Conservation (phyloP, 2,797 vertebrate genomes). For the Pangasius krempfi region DNA sequence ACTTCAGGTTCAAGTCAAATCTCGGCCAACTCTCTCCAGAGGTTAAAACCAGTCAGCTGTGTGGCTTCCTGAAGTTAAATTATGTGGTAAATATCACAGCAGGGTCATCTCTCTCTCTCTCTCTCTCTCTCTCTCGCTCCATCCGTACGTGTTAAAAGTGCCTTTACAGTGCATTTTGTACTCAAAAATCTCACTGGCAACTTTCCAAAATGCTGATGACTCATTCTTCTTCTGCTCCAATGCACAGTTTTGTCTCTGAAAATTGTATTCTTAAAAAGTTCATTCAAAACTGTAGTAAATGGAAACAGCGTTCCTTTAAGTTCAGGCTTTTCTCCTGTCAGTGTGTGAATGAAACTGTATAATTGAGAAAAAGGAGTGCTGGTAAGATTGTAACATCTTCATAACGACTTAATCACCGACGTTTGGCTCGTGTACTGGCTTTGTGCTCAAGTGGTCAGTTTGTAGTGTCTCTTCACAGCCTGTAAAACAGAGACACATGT, state of each 20-base stretch:
- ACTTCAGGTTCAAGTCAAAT: neutral
- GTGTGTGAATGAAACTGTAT: neutral
- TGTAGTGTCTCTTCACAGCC: slow-evolving; percentile 17
- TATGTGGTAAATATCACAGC: neutral
- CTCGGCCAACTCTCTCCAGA: neutral
- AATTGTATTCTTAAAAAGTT: neutral
- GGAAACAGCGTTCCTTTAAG: neutral
- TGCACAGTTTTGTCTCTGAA: neutral
- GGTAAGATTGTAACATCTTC: slow-evolving; percentile 24
- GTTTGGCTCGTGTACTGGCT: neutral
- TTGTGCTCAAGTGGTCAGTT: slow-evolving; percentile 6
- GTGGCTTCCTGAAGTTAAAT: neutral
- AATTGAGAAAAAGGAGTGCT: slow-evolving; percentile 5
- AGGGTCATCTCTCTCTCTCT: neutral
- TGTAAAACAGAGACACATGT: neutral
- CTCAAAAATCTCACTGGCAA: neutral
- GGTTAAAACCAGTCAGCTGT: neutral
- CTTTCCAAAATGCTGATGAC: neutral
- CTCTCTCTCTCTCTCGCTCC: too few relatives aligned
- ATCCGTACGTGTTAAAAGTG: neutral
- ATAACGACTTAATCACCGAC: neutral
- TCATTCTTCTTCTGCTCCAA: neutral
- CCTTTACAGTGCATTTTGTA: slow-evolving; percentile 7
- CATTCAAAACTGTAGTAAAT: neutral
- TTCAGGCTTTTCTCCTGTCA: neutral